These are phyloP conservation scores for Drepana falcataria DNA, from an alignment of 2,888 invertebrate genomes.

Conservation along the genomic window DNA sequence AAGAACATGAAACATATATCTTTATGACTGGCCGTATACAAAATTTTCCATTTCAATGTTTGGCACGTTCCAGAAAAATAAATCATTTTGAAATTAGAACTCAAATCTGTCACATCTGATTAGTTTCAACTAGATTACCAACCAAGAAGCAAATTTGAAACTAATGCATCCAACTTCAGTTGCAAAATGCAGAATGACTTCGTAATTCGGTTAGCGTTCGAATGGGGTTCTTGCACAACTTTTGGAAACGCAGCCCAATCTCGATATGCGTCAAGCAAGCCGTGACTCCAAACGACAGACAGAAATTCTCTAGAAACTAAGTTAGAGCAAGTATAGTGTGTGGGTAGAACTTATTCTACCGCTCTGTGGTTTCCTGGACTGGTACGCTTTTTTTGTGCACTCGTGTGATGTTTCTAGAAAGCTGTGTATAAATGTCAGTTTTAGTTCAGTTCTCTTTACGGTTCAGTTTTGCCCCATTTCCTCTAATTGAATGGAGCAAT, in stretches of 20 bases:
- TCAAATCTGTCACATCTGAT: no score
- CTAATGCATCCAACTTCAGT: no score
- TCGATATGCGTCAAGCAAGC: slow-evolving; percentile 12
- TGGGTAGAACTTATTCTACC: slow-evolving; percentile 22
- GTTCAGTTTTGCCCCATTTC: neutral
- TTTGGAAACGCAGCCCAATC: slow-evolving; percentile 11
- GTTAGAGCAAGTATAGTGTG: slow-evolving; percentile 18
- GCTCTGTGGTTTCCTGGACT: slow-evolving; percentile 23
- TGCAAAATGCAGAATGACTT: neutral
- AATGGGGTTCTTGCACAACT: slow-evolving; percentile 5
- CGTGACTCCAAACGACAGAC: slow-evolving; percentile 16
- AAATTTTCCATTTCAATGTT: no score
- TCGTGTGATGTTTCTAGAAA: slow-evolving; percentile 21
- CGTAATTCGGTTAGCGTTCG: neutral
- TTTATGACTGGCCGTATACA: no score
- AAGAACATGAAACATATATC: no score
- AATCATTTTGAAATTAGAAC: no score
- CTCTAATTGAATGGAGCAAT: no score
- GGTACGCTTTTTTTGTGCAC: slow-evolving; percentile 26
- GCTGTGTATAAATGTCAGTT: slow-evolving; percentile 11
- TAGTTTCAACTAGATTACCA: neutral
- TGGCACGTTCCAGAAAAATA: no score
- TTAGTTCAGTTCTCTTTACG: neutral
- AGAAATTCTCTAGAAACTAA: slow-evolving; percentile 20
- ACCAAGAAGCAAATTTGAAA: neutral